A percentile compares a stretch with the other conserved stretches of the same genome.
Evolutionary conservation across 2,888 invertebrate species (phyloP).

Genomic region (Sabatieria punctata): DNA sequence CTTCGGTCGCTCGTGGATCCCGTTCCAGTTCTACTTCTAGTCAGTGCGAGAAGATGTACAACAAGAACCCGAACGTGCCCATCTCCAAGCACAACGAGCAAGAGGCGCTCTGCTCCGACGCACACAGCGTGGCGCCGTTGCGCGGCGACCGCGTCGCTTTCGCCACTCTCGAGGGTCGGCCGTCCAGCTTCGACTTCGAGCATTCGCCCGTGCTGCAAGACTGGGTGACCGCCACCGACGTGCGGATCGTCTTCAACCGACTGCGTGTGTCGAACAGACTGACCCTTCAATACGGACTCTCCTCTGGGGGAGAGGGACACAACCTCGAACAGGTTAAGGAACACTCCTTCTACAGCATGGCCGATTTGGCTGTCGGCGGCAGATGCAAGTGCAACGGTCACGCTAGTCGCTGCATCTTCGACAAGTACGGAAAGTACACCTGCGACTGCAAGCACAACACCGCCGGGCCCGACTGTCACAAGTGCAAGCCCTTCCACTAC

Average conservation of each 20-base stretch:
- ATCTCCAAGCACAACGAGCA: conserved; percentile 91
- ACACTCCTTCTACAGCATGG: conserved; percentile 62
- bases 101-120: conserved; percentile 86
- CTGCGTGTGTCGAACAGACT: conserved; percentile 39
- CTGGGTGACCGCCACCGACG: conserved; percentile 97
- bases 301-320: conserved; percentile 8
- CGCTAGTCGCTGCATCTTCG: conserved; percentile 49
- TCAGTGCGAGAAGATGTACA: conserved; percentile 56
- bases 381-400: conserved; percentile 99
- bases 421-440: conserved; percentile 53
- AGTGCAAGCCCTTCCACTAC: conserved; percentile 94
- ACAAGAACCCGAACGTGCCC: conserved; percentile 62
- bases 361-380: conserved; percentile 93
- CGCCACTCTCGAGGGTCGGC: conserved; percentile 84
- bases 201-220: conserved; percentile 78
- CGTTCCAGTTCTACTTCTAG: conserved; percentile 63
- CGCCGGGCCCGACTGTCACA: conserved; percentile 89
- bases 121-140: conserved; percentile 33
- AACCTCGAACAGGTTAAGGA: conserved; percentile 14
- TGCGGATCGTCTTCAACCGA: conserved; percentile 76
- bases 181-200: conserved; percentile 83
- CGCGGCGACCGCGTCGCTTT: conserved; percentile 58
- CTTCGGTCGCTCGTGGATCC: conserved; percentile 87
- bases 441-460: conserved; percentile 99
- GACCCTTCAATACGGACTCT: conserved; percentile 24